Conservation (phyloP, 2,888 invertebrate species). For the Cheilosia scutellata region DNA sequence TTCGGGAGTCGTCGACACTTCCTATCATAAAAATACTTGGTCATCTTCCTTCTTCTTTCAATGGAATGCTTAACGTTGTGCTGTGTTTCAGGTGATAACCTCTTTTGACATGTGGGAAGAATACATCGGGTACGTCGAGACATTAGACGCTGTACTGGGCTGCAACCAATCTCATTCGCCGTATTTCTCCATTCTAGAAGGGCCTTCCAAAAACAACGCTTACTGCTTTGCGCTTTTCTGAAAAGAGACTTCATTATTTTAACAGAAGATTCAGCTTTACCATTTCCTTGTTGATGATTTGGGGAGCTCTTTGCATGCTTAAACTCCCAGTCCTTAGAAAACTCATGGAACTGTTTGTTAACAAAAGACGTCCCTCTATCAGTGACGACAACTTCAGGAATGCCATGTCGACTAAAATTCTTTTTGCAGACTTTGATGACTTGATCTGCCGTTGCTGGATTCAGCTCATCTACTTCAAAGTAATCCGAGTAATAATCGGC, state of each 20-base stretch:
- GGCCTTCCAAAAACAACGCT: slow-evolving; percentile 29
- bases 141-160: slow-evolving; percentile 26
- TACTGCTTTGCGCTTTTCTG: slow-evolving; percentile 16
- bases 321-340: slow-evolving; percentile 9
- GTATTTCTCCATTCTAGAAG: slow-evolving; percentile 26
- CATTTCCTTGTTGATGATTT: slow-evolving; percentile 21
- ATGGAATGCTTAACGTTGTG: slow-evolving; percentile 11
- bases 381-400: slow-evolving; percentile 30
- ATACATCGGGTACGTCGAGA: slow-evolving; percentile 10
- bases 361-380: slow-evolving; percentile 24
- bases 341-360: slow-evolving; percentile 15
- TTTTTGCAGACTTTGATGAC: slow-evolving; percentile 45
- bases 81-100: slow-evolving; percentile 4
- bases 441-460: slow-evolving; percentile 21
- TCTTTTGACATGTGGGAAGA: no score
- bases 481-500: slow-evolving; percentile 61
- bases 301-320: not conserved
- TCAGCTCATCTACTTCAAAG: slow-evolving; percentile 52
- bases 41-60: not conserved
- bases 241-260: slow-evolving; percentile 39
- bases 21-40: slow-evolving; percentile 20
- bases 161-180: slow-evolving; percentile 8
- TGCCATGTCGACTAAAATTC: slow-evolving; percentile 63
- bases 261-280: slow-evolving; percentile 15
- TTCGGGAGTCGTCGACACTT: slow-evolving; percentile 11